Base-by-base conservation (phyloP, 2,797 vertebrate genomes). In the Coreius guichenoti region DNA sequence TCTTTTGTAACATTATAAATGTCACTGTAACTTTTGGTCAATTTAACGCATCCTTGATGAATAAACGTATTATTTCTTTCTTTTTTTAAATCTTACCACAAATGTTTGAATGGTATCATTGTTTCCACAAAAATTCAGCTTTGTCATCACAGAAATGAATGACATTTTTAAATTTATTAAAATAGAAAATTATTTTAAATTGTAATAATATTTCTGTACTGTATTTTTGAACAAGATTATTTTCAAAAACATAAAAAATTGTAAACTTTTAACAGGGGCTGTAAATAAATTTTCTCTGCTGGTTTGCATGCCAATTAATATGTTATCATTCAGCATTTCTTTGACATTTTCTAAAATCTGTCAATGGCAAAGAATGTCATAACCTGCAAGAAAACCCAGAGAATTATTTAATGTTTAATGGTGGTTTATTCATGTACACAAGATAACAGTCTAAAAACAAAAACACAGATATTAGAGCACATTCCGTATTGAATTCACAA, bases 391-490 rank as follows among this genome's bases (percentile, higher is more conserved):
- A 82, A 90, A 89, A 80, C 82, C 78, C 87, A 65, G 82, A 86
- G 75, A 82, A 82, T 88, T 77, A 88, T 88, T 87, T 86, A 89
- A 93, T 91, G 88, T 92, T 91, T 80, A 73, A 91, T 91, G 89
- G 84, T 89, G 88, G 82, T 89, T 92, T 91, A 92, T 92, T 93
- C 92, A 93, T 94, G 92, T 94, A 93, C 94, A 95, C 94, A 93
- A 92, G 92, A 92, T 92, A 95, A 95, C 94, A 94, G 93, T 95
- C 94, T 95, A 95, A 94, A 95, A 95, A 95, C 94, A 94, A 92
- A 92, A 90, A 95, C 93, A 95, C 92, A 91, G 92, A 95, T 88
- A 94, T 93, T 92, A 93, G 94, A 88, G 93, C 93, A 94, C 92
- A 87, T 92, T 89, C 92, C 91, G 92, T 93, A 94, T 92, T 93